phyloP scores from a whole-genome alignment of 2,113 vertebrate species.

The Verasper variegatus region DNA sequence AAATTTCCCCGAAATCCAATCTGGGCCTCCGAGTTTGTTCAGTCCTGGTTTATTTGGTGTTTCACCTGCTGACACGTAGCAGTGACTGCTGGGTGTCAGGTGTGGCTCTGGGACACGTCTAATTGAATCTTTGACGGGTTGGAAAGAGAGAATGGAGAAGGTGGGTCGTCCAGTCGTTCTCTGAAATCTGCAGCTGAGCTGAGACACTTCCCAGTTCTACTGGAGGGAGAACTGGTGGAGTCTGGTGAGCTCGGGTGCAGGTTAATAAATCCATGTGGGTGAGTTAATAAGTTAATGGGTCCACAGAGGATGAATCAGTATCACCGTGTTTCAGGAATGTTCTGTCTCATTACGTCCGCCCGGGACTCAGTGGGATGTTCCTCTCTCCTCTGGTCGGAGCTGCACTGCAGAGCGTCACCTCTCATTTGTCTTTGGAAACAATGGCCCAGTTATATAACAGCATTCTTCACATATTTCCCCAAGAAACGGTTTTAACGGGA shows the following conservation, averaged over 20 bases:
- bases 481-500: too few relatives aligned
- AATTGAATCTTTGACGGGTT: too few relatives aligned
- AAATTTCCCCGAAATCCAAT: too few relatives aligned
- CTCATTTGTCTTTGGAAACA: slow-evolving; percentile 66
- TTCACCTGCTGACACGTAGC: too few relatives aligned
- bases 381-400: slow-evolving; percentile 8
- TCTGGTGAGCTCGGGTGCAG: neutral
- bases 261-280: neutral
- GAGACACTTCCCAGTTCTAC: too few relatives aligned
- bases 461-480: slow-evolving; percentile 41
- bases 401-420: slow-evolving; percentile 44
- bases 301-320: neutral
- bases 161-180: too few relatives aligned
- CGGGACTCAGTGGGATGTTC: slow-evolving; percentile 40
- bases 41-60: too few relatives aligned
- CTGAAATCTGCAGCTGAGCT: too few relatives aligned
- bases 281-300: neutral
- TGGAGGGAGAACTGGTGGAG: neutral
- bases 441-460: slow-evolving; percentile 57
- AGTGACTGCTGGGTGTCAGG: too few relatives aligned
- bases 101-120: too few relatives aligned
- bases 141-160: too few relatives aligned
- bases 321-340: slow-evolving; percentile 1
- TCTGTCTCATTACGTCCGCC: slow-evolving; percentile 18
- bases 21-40: too few relatives aligned